These are phyloP conservation scores for Papilio helenus DNA, from an alignment of 1,140 invertebrate species.

Conservation along the genomic window DNA sequence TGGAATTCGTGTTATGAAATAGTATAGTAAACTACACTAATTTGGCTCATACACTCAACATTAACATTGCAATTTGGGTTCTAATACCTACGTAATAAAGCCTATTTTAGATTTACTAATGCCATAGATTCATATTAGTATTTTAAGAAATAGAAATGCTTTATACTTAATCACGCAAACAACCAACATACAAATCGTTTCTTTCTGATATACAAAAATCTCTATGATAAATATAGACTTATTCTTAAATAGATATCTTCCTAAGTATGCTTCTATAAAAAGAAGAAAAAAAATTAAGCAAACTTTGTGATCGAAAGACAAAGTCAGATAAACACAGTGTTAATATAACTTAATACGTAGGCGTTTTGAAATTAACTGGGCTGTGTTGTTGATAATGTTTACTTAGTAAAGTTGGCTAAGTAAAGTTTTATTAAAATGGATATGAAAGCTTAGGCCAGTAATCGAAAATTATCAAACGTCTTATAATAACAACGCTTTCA, in stretches of 20 bases:
- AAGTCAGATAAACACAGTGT: neutral
- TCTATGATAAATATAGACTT: too few relatives aligned
- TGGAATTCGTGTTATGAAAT: conserved; percentile 27
- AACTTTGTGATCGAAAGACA: neutral
- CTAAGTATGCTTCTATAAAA: neutral
- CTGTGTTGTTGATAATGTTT: conserved; percentile 1
- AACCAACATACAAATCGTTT: too few relatives aligned
- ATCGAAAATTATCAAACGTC: neutral
- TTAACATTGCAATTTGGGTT: neutral
- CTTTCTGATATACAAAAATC: too few relatives aligned
- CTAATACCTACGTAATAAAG: neutral
- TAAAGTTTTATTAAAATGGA: neutral
- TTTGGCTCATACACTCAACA: neutral
- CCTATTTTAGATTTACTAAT: neutral
- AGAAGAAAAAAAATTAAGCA: neutral
- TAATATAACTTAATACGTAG: neutral
- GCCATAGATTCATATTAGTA: neutral
- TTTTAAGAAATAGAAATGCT: too few relatives aligned
- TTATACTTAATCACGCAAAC: too few relatives aligned
- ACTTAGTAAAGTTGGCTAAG: neutral
- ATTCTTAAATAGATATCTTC: too few relatives aligned
- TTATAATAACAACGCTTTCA: too few relatives aligned
- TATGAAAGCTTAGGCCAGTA: neutral
- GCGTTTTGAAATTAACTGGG: conserved; percentile 2
- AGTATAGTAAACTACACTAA: neutral